Base-by-base conservation (phyloP, 92 coral and sea anemone species). In the Heteractis magnifica region DNA sequence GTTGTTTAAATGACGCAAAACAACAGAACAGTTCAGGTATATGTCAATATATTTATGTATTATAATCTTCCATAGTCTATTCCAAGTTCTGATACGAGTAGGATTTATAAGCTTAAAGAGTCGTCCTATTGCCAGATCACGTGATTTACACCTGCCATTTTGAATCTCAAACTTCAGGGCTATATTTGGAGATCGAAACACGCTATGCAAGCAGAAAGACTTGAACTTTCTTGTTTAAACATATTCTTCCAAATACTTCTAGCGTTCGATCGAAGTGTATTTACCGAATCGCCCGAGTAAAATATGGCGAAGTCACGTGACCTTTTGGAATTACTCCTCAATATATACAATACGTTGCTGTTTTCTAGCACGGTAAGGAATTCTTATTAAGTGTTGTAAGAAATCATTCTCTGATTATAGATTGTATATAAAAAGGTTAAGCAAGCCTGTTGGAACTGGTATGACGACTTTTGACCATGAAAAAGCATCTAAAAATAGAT, bases 221-320 rank as follows among this genome's bases (percentile, higher is more conserved):
- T 62, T 13, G 5, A 58, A 5, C 2, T 1, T 20, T 9, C 26
- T 9, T 6, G 7, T n/a, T 20, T 8, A 9, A 62, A 23, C 26
- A 58, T 58, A 0, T 13, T 62, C 20, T 18, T 12, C 44, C 44
- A 34, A 62, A 62, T 5, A 0, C 1, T n/a, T 62, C 6, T 20
- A 6, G 6, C 70, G 7, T 62, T 6, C 20, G 5, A 23, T 4
- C 10, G 26, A 62, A 6, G 70, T 62, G 44, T 62, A n/a, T 62
- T 20, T 18, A 62, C 9, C 21, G 5, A 19, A 15, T 34, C 44
- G 18, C 15, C 65, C 5, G 15, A 19, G n/a, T 55, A 62, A 62
- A 62, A 18, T 62, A 62, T 62, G 70, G 6, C 70, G 70, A 62
- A 62, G 26, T 62, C 70, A 62, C 70, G 64, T 62, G 70, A 62